Base-by-base conservation (phyloP, 2,888 invertebrate genomes). In the Cremastinae sp. region DNA sequence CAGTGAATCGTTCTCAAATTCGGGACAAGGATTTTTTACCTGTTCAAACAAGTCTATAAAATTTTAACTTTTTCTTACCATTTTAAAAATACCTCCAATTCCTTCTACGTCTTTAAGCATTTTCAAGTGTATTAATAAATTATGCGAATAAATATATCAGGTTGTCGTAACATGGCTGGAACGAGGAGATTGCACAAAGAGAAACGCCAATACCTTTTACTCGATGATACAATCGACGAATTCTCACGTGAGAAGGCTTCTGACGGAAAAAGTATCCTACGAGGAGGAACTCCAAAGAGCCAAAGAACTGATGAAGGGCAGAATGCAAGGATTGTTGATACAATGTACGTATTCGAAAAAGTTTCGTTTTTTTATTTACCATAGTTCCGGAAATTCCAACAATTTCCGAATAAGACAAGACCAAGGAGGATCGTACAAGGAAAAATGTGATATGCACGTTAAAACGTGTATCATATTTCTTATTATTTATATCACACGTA, bases 211-310 rank as follows among this genome's bases (percentile, higher is more conserved):
- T 87, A 94, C 94, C 47, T 98, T 98, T 90, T 98, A 98, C 90
- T 96, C 97, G 5, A 97, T 98, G 97, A 96, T 98, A 77, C 98
- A 98, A 90, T 96, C 96, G 22, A 96, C 97, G 0, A 97, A 98
- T 90, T 95, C 97, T 0, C 98, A 98, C 86, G 95, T 98, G 5
- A 93, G 98, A 9, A 92, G 97, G 61, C 91, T 98, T 47, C 93
- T 96, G 61, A 93, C 92, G 80, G 98, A 98, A 87, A 98, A 97
- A 90, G 92, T 93, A 75, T 94, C 94, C 78, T 94, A 95, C 83
- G 97, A 98, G 88, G 97, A 97, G 79, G 98, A 98, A 87, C 90
- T 98, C 64, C 94, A 94, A 74, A 94, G 95, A 84, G 96, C 96
- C 68, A 96, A 94, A 86, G 96, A 97, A 83, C 93, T 95, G 82